Evolutionary conservation across 2,113 vertebrate species (phyloP).

Genomic region (Phaethornis superciliosus): DNA sequence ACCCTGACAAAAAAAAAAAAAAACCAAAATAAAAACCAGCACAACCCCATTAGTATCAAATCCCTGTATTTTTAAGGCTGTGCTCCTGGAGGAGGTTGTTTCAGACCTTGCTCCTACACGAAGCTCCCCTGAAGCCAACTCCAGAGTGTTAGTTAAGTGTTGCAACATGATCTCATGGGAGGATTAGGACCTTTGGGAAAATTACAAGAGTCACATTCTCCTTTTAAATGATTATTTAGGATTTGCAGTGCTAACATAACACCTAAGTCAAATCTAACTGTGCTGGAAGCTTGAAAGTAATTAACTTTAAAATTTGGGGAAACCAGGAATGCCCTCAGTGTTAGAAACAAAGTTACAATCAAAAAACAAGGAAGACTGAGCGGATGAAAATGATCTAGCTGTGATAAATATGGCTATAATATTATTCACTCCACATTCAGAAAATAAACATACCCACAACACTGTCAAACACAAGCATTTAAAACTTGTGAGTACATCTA

Average conservation of each 20-base stretch:
- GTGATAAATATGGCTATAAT: neutral
- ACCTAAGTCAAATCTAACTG: neutral
- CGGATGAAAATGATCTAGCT: neutral
- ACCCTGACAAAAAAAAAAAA: neutral
- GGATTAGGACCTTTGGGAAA: constrained; percentile 22
- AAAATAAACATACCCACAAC: neutral
- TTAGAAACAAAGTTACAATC: neutral
- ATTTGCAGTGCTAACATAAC: neutral
- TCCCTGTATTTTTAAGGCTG: neutral
- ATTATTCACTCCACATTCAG: neutral
- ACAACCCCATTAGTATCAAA: neutral
- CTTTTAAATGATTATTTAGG: constrained; percentile 16
- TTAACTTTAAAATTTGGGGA: neutral
- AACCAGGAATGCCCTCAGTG: neutral
- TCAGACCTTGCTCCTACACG: neutral
- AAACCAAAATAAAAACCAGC: too few relatives aligned
- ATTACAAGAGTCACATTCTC: neutral
- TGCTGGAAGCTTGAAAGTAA: neutral
- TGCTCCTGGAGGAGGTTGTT: neutral
- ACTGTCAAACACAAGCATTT: neutral
- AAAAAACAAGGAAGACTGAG: neutral
- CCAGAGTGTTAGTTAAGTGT: neutral
- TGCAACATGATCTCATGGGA: neutral
- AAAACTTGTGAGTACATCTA: neutral
- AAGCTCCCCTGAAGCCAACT: neutral